Conservation (phyloP, 2,113 vertebrate genomes). For the Cervus canadensis region DNA sequence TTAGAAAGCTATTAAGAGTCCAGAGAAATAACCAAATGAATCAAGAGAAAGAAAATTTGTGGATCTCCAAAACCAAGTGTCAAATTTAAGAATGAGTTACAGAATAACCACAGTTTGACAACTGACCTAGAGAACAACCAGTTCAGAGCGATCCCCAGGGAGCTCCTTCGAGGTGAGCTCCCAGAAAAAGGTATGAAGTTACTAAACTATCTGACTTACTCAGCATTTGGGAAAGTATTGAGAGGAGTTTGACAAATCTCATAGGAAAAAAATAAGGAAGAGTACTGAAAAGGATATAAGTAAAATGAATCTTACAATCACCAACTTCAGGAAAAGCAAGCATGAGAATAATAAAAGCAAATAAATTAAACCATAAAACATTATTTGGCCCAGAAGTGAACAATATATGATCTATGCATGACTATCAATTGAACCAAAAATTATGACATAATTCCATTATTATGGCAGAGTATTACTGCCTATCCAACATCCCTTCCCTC, state of each 20-base stretch:
- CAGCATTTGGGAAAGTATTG: background rate
- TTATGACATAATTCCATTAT: background rate
- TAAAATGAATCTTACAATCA: background rate
- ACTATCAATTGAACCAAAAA: background rate
- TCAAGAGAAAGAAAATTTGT: background rate
- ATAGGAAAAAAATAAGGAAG: background rate
- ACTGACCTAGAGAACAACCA: background rate
- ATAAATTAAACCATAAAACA: background rate
- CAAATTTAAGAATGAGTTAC: background rate
- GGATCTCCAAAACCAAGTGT: background rate
- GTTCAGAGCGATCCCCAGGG: background rate
- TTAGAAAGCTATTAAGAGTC: background rate
- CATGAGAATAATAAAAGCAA: background rate
- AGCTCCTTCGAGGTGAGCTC: background rate
- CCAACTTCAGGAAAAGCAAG: background rate
- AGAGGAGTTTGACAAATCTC: background rate
- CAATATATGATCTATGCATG: background rate
- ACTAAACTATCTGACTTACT: background rate
- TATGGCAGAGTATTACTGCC: background rate
- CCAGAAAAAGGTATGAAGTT: background rate
- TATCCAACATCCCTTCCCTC: background rate
- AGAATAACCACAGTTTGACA: background rate
- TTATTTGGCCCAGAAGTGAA: background rate
- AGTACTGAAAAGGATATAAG: background rate
- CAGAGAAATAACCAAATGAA: background rate